Conservation (phyloP, 2,113 vertebrate species). For the Barbus barbus region DNA sequence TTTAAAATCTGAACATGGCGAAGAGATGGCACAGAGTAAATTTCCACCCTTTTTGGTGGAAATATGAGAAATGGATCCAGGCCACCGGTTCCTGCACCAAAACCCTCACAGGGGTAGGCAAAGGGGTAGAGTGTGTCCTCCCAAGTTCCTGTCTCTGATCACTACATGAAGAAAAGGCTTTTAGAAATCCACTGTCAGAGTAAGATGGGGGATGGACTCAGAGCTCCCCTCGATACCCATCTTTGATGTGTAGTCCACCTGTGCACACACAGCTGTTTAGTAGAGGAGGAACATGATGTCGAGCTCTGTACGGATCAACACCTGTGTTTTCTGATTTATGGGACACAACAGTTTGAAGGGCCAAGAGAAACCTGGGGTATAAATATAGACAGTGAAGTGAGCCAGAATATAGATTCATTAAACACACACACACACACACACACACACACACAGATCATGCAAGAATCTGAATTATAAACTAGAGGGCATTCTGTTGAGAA, state of each 20-base stretch:
- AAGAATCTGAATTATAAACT: conserved; percentile 21
- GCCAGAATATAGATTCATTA: neutral
- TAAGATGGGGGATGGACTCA: conserved; percentile 40
- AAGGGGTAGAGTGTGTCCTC: neutral
- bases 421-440: conserved; percentile 11
- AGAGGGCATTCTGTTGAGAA: conserved; percentile 32
- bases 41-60: neutral
- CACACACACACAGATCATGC: neutral
- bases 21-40: neutral
- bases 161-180: conserved; percentile 39
- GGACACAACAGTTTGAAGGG: neutral
- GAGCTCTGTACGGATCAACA: conserved; percentile 34
- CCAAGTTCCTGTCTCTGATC: conserved; percentile 17
- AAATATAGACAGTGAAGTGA: conserved; percentile 33
- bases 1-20: neutral
- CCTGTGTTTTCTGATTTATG: conserved; percentile 30
- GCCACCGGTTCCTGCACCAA: neutral
- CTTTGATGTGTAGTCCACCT: conserved; percentile 51
- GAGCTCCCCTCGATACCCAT: conserved; percentile 29
- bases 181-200: conserved; percentile 46
- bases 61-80: neutral
- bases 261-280: conserved; percentile 47
- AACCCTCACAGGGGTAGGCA: neutral
- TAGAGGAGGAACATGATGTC: conserved; percentile 25
- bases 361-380: neutral